Conservation (phyloP, 64 coral and sea anemone genomes). For the Pocillopora damicornis region DNA sequence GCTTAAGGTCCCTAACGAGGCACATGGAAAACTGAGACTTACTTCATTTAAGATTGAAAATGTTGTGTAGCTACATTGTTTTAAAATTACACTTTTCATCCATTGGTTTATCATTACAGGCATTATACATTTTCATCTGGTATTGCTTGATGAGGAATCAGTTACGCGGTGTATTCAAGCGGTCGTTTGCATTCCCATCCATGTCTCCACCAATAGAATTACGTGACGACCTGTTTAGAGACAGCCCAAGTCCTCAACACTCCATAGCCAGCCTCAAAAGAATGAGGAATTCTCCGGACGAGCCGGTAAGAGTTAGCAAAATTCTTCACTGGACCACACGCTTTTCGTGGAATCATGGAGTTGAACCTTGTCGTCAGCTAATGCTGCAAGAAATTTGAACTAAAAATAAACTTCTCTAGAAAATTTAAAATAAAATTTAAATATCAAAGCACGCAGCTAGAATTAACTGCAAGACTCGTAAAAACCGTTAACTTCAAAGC, state of each 20-base stretch:
- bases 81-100: no score
- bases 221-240: constrained; percentile 83
- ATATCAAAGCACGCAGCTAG: no score
- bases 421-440: no score
- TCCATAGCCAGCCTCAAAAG: constrained; percentile 62
- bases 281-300: constrained; percentile 69
- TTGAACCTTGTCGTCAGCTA: no score
- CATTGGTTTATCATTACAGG: constrained; percentile 43
- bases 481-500: no score
- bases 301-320: constrained; percentile 21
- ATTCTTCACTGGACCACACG: background rate
- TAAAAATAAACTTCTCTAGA: no score
- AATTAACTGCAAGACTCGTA: no score
- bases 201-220: constrained; percentile 71
- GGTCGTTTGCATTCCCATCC: constrained; percentile 59
- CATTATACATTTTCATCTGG: constrained; percentile 91
- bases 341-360: background rate
- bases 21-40: no score
- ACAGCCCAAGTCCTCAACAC: constrained; percentile 54
- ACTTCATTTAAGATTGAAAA: no score
- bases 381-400: background rate
- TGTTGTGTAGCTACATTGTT: no score
- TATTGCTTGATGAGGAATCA: constrained; percentile 95
- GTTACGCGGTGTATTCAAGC: constrained; percentile 79
- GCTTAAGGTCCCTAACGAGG: no score